phyloP scores from a whole-genome alignment of 1,140 invertebrate species.

The Rhagoletis zephyria region DNA sequence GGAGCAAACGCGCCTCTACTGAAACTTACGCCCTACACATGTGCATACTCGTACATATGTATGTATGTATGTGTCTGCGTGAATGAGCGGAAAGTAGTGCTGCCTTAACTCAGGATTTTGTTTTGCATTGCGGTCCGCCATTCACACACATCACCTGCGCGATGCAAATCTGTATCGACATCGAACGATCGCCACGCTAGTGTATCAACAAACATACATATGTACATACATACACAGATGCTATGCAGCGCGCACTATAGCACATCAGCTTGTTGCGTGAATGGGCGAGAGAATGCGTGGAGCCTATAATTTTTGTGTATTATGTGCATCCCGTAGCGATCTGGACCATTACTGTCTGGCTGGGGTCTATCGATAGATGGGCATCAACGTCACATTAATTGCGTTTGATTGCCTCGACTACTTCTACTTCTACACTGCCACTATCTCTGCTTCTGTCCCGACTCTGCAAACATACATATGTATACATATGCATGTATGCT shows the following conservation, averaged over 20 bases:
- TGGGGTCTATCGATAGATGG: conserved; percentile 52
- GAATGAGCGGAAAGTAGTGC: conserved; percentile 12
- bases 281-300: conserved; percentile 38
- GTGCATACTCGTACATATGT: background rate
- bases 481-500: background rate
- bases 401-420: conserved; percentile 41
- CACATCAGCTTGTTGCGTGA: background rate
- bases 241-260: background rate
- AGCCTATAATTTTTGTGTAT: conserved; percentile 35
- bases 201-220: background rate
- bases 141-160: conserved; percentile 49
- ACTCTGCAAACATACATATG: background rate
- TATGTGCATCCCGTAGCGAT: conserved; percentile 46
- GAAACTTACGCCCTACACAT: too few relatives aligned
- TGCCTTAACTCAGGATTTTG: conserved; percentile 13
- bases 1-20: background rate
- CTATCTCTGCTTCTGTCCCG: background rate
- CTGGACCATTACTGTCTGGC: conserved; percentile 51
- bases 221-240: background rate
- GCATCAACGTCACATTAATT: conserved; percentile 52
- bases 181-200: background rate
- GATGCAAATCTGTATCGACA: conserved; percentile 42
- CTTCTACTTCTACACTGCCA: background rate
- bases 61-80: background rate
- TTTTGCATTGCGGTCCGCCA: background rate